These are phyloP conservation scores for Drosophila nigrodunni DNA, from an alignment of 1,140 invertebrate genomes.

Conservation along the genomic window DNA sequence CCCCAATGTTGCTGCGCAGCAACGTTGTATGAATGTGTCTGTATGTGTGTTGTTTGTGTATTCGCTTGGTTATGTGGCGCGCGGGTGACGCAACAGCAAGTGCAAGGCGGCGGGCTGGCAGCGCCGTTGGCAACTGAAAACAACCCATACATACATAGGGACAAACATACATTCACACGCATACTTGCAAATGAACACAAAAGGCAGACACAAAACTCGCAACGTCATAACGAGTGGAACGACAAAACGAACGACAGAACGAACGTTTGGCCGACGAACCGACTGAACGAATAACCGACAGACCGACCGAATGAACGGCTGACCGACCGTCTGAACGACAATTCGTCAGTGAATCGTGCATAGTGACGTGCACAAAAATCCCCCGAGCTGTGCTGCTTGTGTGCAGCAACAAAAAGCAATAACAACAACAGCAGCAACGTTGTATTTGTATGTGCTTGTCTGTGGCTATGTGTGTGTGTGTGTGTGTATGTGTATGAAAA, in stretches of 20 bases:
- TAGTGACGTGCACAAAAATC: constrained; percentile 71
- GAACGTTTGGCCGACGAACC: constrained; percentile 29
- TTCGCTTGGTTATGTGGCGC: constrained; percentile 49
- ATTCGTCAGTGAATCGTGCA: constrained; percentile 44
- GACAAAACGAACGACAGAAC: constrained; percentile 61
- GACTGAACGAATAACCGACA: constrained; percentile 30
- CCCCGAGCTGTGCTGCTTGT: constrained; percentile 42
- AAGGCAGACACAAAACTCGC: constrained; percentile 73
- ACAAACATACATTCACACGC: constrained; percentile 23
- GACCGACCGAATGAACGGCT: constrained; percentile 25
- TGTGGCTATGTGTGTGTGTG: constrained; percentile 30
- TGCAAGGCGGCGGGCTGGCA: constrained; percentile 62
- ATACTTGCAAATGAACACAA: constrained; percentile 15
- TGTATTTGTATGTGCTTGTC: constrained; percentile 25
- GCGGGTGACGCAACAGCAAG: constrained; percentile 81
- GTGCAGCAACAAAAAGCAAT: constrained; percentile 1
- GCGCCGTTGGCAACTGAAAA: constrained; percentile 77
- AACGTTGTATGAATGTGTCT: constrained; percentile 44
- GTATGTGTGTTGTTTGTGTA: constrained; percentile 33
- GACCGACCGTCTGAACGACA: constrained; percentile 14
- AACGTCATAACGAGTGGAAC: constrained; percentile 77
- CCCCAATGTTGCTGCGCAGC: constrained; percentile 41
- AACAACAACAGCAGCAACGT: constrained; percentile 15
- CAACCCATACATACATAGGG: constrained; percentile 30
- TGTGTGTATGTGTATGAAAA: constrained; percentile 64